Conservation (phyloP, 1,140 invertebrate genomes). For the Megalonaias nervosa region DNA sequence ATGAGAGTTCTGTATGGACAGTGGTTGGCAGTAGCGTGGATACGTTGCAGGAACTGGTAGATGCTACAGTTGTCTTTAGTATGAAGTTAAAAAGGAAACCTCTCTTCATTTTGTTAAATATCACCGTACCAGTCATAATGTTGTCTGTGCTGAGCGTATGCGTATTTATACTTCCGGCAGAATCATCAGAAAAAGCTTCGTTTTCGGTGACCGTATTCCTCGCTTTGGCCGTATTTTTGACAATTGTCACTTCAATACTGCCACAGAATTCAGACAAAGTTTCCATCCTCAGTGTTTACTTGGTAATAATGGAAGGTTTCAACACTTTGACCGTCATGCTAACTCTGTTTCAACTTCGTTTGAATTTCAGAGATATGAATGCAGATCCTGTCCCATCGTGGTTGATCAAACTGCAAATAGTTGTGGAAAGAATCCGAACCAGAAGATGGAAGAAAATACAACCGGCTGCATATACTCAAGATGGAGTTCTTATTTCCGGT, state of each 20-base stretch:
- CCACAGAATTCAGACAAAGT: background rate
- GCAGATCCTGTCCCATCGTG: background rate
- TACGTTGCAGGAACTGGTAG: background rate
- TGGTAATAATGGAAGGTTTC: background rate
- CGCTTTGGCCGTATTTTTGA: background rate
- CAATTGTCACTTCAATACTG: background rate
- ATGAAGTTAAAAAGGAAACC: slow-evolving; percentile 8
- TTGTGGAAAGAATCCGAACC: background rate
- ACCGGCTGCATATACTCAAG: background rate
- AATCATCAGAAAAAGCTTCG: background rate
- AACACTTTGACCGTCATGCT: background rate
- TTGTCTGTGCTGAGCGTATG: background rate
- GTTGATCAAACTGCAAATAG: background rate
- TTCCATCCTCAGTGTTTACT: background rate
- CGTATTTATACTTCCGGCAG: background rate
- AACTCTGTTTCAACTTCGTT: background rate
- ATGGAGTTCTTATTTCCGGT: background rate
- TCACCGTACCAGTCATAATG: background rate
- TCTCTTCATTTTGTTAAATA: background rate
- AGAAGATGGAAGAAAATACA: background rate
- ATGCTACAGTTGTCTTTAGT: slow-evolving; percentile 6
- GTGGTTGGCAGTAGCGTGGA: slow-evolving; percentile 11
- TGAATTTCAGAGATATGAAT: background rate
- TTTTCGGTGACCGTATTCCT: background rate
- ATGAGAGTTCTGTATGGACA: slow-evolving; percentile 10